Base-by-base conservation (phyloP, 2,797 vertebrate species). In the Serranus cabrilla region DNA sequence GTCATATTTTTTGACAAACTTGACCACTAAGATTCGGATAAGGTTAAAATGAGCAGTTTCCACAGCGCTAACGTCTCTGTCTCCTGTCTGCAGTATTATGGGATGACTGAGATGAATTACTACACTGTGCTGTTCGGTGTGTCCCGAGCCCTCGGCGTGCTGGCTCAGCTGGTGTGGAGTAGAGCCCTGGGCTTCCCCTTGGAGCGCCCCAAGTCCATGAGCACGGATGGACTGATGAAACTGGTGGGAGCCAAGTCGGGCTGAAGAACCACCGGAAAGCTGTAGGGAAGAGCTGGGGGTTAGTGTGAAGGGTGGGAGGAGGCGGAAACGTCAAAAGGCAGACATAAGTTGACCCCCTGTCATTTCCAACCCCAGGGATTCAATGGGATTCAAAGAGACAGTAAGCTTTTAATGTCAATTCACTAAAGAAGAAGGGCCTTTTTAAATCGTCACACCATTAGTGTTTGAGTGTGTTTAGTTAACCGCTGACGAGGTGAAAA, bases 31-130 rank as follows among this genome's bases (percentile, higher is more conserved):
- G 3, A 31, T 31, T 31, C 3, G 27, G n/a, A n/a, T n/a, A n/a
- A n/a, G n/a, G n/a, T n/a, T n/a, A n/a, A n/a, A n/a, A n/a, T n/a
- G n/a, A n/a, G n/a, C n/a, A n/a, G n/a, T n/a, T n/a, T n/a, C n/a
- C 34, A 34, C 34, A 34, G 7, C 34, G 7, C 46, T 49, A 2
- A 17, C n/a, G 60, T 43, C 57, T 50, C 69, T 8, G 68, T 18
- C 7, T 76, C 12, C 20, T 12, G 17, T 59, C 42, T 77, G 3
- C 95, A 99, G 97, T 98, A 98, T 88, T 99, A 99, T 0, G 96
- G 96, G 31, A 97, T 99, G 97, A 97, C 95, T 5, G 98, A 99
- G 93, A 99, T 99, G 97, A 99, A 99, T 76, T 99, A 98, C 93
- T 99, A 99, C 96, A 99, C 98, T 0, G 98, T 99, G 86, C 95